Percentiles rank a stretch among this genome's conserved stretches.
phyloP scores from a whole-genome alignment of 2,113 vertebrate species.

The Ceyx cyanopectus region DNA sequence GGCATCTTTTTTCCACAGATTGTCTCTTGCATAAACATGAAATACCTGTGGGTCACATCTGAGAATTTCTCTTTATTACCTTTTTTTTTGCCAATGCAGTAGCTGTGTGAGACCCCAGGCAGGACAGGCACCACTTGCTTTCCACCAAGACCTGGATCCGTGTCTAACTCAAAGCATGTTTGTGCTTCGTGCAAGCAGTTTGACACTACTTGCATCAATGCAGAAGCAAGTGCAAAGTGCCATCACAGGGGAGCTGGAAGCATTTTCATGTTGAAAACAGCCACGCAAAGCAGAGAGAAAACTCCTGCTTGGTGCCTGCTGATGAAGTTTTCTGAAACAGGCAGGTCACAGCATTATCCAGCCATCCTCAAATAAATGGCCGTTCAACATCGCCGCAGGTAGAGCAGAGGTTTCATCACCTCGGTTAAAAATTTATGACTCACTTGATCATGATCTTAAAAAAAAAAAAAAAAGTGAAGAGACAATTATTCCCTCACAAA shows the following conservation, averaged over 20 bases:
- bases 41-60: neutral
- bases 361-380: neutral
- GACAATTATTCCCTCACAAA: slow-evolving; percentile 25
- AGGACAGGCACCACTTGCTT: neutral
- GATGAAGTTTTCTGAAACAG: neutral
- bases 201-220: neutral
- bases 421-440: neutral
- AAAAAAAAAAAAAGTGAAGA: neutral
- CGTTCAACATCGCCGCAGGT: neutral
- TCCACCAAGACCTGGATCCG: neutral
- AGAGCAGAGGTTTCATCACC: neutral
- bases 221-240: neutral
- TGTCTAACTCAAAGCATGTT: neutral
- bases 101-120: neutral
- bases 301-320: neutral
- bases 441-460: neutral
- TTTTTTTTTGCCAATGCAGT: neutral
- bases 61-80: neutral
- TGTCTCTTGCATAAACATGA: neutral
- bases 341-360: neutral
- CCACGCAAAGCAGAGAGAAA: neutral
- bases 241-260: neutral
- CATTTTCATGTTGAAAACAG: neutral
- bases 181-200: neutral
- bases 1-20: neutral